Conservation (phyloP, 1,140 invertebrate genomes). For the Papilio aristodemus region DNA sequence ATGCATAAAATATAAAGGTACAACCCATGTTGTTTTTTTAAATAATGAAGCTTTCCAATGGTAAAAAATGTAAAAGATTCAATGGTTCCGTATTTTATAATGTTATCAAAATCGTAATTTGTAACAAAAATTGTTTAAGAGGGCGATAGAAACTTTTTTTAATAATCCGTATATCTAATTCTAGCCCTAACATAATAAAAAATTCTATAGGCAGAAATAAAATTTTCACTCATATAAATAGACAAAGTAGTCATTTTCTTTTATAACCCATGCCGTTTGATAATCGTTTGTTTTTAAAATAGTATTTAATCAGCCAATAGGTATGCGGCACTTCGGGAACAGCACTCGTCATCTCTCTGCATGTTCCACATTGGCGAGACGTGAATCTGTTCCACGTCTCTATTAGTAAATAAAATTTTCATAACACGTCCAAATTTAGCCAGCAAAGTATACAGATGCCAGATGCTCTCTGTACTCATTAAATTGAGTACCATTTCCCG, state of each 20-base stretch:
- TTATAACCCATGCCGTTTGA: background rate
- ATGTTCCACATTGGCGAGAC: background rate
- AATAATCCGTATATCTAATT: background rate
- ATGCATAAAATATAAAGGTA: too few relatives aligned
- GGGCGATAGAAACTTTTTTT: too few relatives aligned
- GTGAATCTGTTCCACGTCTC: background rate
- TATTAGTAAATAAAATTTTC: conserved; percentile 25
- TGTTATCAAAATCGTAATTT: too few relatives aligned
- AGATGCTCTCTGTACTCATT: background rate
- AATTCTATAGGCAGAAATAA: background rate
- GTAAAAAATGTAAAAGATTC: too few relatives aligned
- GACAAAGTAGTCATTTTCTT: conserved; percentile 16
- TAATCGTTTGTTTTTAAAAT: conserved; percentile 7
- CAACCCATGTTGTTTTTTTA: too few relatives aligned
- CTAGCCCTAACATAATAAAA: background rate
- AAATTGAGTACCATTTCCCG: background rate
- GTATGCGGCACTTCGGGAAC: background rate
- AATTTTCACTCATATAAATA: background rate
- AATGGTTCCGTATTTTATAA: too few relatives aligned
- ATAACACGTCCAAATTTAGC: conserved; percentile 26
- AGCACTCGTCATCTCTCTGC: background rate
- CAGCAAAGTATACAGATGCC: background rate
- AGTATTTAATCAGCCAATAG: conserved; percentile 8
- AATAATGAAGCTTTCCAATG: too few relatives aligned
- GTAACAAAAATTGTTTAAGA: too few relatives aligned